Conservation (phyloP, 1,140 invertebrate genomes). For the Bradysia coprophila region DNA sequence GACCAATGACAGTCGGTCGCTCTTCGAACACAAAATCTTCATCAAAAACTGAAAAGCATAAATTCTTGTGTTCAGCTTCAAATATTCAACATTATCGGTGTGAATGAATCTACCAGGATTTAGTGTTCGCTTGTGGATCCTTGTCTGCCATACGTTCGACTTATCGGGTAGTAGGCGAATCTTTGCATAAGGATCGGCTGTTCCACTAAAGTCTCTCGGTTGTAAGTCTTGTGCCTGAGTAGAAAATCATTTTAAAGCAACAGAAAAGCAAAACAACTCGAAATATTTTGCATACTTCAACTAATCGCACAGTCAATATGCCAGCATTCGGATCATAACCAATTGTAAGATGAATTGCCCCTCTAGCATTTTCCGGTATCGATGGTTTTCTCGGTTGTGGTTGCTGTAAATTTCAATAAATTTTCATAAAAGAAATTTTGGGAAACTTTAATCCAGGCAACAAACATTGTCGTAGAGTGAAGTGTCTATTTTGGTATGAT, state of each 20-base stretch:
- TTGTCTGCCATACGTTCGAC: constrained; percentile 37
- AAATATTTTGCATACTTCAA: constrained; percentile 24
- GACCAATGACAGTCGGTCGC: constrained; percentile 32
- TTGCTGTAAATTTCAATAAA: not conserved
- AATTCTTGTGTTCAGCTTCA: too few species aligned
- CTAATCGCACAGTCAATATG: constrained; percentile 27
- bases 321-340: constrained; percentile 27
- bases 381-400: constrained; percentile 3
- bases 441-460: not conserved
- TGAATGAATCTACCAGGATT: constrained; percentile 30
- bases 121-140: constrained; percentile 40
- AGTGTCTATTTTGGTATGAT: constrained; percentile 33
- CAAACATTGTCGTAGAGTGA: constrained; percentile 26
- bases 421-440: not conserved
- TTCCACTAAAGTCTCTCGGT: constrained; percentile 33
- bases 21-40: constrained; percentile 58
- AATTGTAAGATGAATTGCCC: constrained; percentile 28
- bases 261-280: constrained; percentile 2
- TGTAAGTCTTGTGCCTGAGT: constrained; percentile 33
- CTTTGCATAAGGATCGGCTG: constrained; percentile 37
- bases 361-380: constrained; percentile 23
- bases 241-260: not conserved
- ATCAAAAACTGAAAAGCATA: constrained; percentile 36
- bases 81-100: constrained; percentile 3
- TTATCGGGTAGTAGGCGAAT: constrained; percentile 34